Conservation (phyloP, 2,797 vertebrate genomes). For the Hippoglossus hippoglossus region DNA sequence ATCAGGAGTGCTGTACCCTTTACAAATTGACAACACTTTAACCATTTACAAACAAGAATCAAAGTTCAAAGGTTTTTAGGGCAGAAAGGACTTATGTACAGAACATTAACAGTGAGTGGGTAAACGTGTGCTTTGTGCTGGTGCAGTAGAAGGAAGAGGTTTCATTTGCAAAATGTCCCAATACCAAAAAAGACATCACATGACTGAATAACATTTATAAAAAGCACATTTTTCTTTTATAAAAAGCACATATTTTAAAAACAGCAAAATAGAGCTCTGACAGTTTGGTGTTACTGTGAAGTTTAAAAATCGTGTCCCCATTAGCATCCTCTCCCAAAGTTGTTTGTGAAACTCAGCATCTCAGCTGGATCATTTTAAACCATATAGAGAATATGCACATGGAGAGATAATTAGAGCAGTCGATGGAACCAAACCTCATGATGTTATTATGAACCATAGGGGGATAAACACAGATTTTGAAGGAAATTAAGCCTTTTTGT, state of each 20-base stretch:
- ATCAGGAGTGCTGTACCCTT: slow-evolving; percentile 5
- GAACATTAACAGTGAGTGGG: slow-evolving; percentile 13
- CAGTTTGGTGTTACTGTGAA: slow-evolving; percentile 10
- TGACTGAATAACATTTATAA: slow-evolving; percentile 40
- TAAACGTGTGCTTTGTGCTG: slow-evolving; percentile 43
- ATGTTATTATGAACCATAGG: too few relatives aligned
- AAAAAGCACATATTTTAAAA: slow-evolving; percentile 51
- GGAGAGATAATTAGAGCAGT: not conserved
- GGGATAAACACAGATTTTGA: too few relatives aligned
- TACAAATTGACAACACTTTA: not conserved
- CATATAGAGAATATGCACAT: slow-evolving; percentile 7
- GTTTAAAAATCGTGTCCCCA: slow-evolving; percentile 15
- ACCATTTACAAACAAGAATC: slow-evolving; percentile 14
- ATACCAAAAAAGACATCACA: slow-evolving; percentile 20
- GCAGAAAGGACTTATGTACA: not conserved
- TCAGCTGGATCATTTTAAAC: slow-evolving; percentile 1
- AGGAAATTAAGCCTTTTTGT: too few relatives aligned
- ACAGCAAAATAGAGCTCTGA: slow-evolving; percentile 22
- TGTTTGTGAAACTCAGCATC: slow-evolving; percentile 1
- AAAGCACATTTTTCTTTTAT: slow-evolving; percentile 43
- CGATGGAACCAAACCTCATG: not conserved
- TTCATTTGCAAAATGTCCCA: slow-evolving; percentile 11
- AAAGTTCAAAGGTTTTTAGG: not conserved
- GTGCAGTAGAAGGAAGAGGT: slow-evolving; percentile 8
- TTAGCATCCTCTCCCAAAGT: slow-evolving; percentile 3